Evolutionary conservation across 2,888 invertebrate genomes (phyloP).

Genomic region (Ochropleura leucogaster): DNA sequence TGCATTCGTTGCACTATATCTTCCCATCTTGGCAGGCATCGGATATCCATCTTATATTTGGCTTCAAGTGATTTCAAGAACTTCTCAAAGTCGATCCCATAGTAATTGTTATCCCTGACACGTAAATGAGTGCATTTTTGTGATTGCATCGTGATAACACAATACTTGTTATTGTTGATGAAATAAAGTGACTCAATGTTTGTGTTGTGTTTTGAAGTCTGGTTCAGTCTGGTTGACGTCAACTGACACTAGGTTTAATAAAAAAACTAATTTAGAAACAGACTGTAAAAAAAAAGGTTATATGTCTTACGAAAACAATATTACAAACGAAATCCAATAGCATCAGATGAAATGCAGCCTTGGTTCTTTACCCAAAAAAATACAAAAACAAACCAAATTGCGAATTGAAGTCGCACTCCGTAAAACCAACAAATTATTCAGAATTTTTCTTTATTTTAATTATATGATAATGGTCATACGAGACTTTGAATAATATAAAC

Average conservation of each 20-base stretch:
- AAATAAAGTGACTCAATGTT: background rate
- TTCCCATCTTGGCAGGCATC: conserved; percentile 79
- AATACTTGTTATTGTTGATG: background rate
- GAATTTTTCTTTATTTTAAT: too few relatives aligned
- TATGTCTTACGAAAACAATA: background rate
- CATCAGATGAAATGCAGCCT: background rate
- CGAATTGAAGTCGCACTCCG: too few relatives aligned
- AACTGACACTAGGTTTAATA: conserved; percentile 13
- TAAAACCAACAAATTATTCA: too few relatives aligned
- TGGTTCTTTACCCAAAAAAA: background rate
- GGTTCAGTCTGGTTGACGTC: conserved; percentile 20
- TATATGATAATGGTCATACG: too few relatives aligned
- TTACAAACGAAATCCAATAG: background rate
- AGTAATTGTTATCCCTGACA: conserved; percentile 72
- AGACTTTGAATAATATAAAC: too few relatives aligned
- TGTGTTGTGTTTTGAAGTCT: conserved; percentile 15
- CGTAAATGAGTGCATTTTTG: conserved; percentile 76
- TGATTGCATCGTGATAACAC: conserved; percentile 40
- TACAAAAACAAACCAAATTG: too few relatives aligned
- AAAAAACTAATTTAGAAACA: too few relatives aligned
- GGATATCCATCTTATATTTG: conserved; percentile 77
- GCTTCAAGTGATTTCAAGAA: conserved; percentile 78
- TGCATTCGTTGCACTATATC: conserved; percentile 76
- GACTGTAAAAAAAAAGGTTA: too few relatives aligned
- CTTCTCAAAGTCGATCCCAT: conserved; percentile 72